These are phyloP conservation scores for Synanthedon myopaeformis DNA, from an alignment of 2,888 invertebrate species.

Conservation along the genomic window DNA sequence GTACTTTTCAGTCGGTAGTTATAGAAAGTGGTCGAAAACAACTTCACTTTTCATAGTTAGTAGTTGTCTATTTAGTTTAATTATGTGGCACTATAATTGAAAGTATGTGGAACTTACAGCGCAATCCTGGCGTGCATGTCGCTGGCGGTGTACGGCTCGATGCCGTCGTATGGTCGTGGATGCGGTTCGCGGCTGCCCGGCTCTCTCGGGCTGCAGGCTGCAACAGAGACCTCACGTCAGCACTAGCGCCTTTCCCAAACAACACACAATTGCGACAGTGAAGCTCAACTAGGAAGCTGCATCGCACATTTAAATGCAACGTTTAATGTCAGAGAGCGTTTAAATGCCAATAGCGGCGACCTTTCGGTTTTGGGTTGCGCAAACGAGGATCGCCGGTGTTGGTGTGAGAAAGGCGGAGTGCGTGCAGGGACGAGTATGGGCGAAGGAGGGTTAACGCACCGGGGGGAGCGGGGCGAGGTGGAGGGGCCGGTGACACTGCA, in stretches of 20 bases:
- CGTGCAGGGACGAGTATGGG: slow-evolving; percentile 16
- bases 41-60: slow-evolving; percentile 4
- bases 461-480: slow-evolving; percentile 16
- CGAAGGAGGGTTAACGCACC: slow-evolving; percentile 30
- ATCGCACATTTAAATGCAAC: slow-evolving; percentile 65
- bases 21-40: slow-evolving; percentile 44
- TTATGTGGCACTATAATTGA: not conserved
- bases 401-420: slow-evolving; percentile 57
- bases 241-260: slow-evolving; percentile 64
- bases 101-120: slow-evolving; percentile 41
- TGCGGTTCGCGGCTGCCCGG: slow-evolving; percentile 34
- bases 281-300: slow-evolving; percentile 66
- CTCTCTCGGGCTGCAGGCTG: slow-evolving; percentile 50
- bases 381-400: slow-evolving; percentile 59
- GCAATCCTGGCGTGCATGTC: slow-evolving; percentile 53
- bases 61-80: not conserved
- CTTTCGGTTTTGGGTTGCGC: slow-evolving; percentile 64
- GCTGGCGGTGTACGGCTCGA: slow-evolving; percentile 12
- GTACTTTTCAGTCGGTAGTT: slow-evolving; percentile 25
- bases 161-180: slow-evolving; percentile 11
- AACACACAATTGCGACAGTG: slow-evolving; percentile 62
- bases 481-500: slow-evolving; percentile 31
- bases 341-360: slow-evolving; percentile 68
- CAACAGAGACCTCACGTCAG: slow-evolving; percentile 62
- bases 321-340: slow-evolving; percentile 67